Evolutionary conservation across 2,888 invertebrate species (phyloP).

Genomic region (Nephrotoma appendiculata): DNA sequence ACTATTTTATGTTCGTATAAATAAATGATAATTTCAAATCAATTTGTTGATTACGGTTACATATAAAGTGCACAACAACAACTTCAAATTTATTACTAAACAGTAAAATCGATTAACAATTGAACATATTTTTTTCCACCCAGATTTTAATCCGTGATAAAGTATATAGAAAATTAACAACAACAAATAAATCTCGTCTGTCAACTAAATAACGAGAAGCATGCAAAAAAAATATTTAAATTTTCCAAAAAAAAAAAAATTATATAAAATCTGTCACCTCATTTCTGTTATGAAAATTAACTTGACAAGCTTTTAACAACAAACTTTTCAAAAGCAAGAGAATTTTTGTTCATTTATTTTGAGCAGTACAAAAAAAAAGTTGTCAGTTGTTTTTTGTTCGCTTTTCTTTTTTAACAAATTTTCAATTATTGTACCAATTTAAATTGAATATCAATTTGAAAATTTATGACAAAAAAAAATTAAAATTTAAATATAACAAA

Average conservation of each 20-base stretch:
- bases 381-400: not conserved
- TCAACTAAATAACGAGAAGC: no score
- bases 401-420: not conserved
- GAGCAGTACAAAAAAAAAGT: not conserved
- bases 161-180: no score
- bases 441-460: not conserved
- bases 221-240: no score
- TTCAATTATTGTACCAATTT: not conserved
- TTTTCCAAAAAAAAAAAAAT: no score
- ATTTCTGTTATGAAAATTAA: not conserved
- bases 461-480: not conserved
- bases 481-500: not conserved
- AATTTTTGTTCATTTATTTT: not conserved
- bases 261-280: not conserved
- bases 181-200: no score
- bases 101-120: no score
- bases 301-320: not conserved
- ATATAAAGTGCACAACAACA: no score
- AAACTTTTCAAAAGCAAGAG: not conserved
- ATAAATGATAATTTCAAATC: no score
- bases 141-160: no score
- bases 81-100: no score
- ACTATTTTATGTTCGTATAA: not conserved
- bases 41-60: no score
- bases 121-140: no score